These are phyloP conservation scores for Diloba caeruleocephala DNA, from an alignment of 2,888 invertebrate species.

Conservation along the genomic window DNA sequence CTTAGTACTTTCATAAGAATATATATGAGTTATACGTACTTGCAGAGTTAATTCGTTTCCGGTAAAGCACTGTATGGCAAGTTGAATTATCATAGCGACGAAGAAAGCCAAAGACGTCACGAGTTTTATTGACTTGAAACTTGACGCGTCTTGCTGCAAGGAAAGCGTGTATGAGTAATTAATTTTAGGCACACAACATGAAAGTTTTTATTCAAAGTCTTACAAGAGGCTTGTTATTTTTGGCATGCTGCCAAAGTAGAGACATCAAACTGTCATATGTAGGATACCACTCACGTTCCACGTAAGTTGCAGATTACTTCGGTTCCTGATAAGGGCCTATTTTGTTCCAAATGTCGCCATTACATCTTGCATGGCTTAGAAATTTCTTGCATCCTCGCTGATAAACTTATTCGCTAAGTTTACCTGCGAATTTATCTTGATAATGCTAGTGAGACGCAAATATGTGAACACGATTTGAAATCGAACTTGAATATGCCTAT, in stretches of 20 bases:
- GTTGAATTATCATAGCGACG: conserved; percentile 80
- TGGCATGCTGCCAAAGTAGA: conserved; percentile 51
- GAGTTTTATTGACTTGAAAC: conserved; percentile 76
- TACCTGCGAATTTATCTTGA: too few relatives aligned
- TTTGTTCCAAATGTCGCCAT: conserved; percentile 39
- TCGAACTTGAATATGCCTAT: too few relatives aligned
- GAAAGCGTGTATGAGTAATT: conserved; percentile 24
- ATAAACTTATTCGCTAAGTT: too few relatives aligned
- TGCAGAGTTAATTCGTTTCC: conserved; percentile 80
- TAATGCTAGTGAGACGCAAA: too few relatives aligned
- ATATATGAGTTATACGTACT: conserved; percentile 60
- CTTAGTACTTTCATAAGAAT: too few relatives aligned
- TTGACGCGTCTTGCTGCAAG: conserved; percentile 81
- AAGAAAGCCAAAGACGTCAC: conserved; percentile 83
- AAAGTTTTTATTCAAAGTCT: conserved; percentile 45
- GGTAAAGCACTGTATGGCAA: conserved; percentile 82
- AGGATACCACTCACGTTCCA: conserved; percentile 42
- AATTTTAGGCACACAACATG: conserved; percentile 33
- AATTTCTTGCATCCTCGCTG: conserved; percentile 2
- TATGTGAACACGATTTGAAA: too few relatives aligned
- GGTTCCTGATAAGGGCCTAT: conserved; percentile 33
- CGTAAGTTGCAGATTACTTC: conserved; percentile 48
- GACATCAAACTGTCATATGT: conserved; percentile 56
- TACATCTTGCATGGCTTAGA: conserved; percentile 12
- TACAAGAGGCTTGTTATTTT: conserved; percentile 48